A percentile compares a stretch with the other conserved stretches of the same genome.
Evolutionary conservation across 2,888 invertebrate species (phyloP).

Genomic region (Drosophila cognata): DNA sequence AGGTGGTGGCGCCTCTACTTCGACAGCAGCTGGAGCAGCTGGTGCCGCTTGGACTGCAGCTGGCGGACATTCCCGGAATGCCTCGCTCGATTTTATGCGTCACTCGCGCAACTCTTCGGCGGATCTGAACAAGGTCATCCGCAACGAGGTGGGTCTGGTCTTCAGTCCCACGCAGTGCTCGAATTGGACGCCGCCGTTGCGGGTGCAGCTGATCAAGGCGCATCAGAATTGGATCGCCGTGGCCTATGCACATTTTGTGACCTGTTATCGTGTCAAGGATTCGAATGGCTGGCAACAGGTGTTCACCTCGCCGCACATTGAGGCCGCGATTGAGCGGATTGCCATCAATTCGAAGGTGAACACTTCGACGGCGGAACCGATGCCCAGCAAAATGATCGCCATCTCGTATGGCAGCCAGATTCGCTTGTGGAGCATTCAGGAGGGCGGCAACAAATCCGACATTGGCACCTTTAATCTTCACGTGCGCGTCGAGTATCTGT

Average conservation of each 20-base stretch:
- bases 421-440: slow-evolving; percentile 92
- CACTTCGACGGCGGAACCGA: slow-evolving; percentile 85
- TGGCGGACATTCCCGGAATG: slow-evolving; percentile 90
- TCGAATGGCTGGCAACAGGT: slow-evolving; percentile 98
- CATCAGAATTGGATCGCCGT: slow-evolving; percentile 99
- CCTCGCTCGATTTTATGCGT: slow-evolving; percentile 90
- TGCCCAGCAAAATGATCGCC: slow-evolving; percentile 92
- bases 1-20: slow-evolving; percentile 36
- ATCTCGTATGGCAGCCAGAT: slow-evolving; percentile 92
- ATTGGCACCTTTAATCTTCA: slow-evolving; percentile 95
- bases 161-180: slow-evolving; percentile 87
- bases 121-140: slow-evolving; percentile 90
- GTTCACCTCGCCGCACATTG: slow-evolving; percentile 96
- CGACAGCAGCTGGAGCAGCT: slow-evolving; percentile 41
- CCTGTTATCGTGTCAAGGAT: slow-evolving; percentile 97
- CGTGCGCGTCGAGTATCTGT: slow-evolving; percentile 96
- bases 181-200: slow-evolving; percentile 92
- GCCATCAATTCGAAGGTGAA: slow-evolving; percentile 92
- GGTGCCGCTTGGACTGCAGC: slow-evolving; percentile 73
- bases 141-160: slow-evolving; percentile 90
- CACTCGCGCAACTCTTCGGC: slow-evolving; percentile 91
- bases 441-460: slow-evolving; percentile 90
- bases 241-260: slow-evolving; percentile 97
- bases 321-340: slow-evolving; percentile 93
- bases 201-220: slow-evolving; percentile 96